phyloP scores from a whole-genome alignment of 2,888 invertebrate species.

The Limenitis camilla region DNA sequence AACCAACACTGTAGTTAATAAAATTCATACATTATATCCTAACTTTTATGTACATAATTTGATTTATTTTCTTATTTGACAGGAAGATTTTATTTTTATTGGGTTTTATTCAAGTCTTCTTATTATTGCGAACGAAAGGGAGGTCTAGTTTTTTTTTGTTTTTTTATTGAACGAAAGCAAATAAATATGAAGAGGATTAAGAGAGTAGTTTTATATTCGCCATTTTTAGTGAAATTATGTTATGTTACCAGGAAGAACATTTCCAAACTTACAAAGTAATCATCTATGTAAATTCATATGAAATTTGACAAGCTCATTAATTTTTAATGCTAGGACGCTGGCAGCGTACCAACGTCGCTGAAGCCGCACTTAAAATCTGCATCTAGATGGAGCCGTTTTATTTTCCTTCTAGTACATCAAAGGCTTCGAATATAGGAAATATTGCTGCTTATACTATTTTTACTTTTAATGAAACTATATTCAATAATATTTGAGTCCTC shows the following conservation, averaged over 20 bases:
- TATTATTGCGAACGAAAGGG: no score
- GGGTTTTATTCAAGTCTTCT: not conserved
- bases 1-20: no score
- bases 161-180: no score
- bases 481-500: no score
- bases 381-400: not conserved
- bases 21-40: no score
- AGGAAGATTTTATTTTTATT: not conserved
- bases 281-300: conserved; percentile 24
- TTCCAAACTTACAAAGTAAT: conserved; percentile 11
- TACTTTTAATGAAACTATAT: not conserved
- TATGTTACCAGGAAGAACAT: conserved; percentile 4
- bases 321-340: conserved; percentile 23
- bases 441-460: not conserved
- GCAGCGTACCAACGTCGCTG: conserved; percentile 17
- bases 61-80: no score
- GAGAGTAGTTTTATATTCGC: not conserved
- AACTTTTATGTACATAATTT: no score
- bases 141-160: no score
- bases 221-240: not conserved
- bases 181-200: no score
- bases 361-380: conserved; percentile 1
- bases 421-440: not conserved
- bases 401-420: not conserved
- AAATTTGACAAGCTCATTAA: conserved; percentile 30